Conservation (phyloP, 2,113 vertebrate species). For the Anhinga anhinga region DNA sequence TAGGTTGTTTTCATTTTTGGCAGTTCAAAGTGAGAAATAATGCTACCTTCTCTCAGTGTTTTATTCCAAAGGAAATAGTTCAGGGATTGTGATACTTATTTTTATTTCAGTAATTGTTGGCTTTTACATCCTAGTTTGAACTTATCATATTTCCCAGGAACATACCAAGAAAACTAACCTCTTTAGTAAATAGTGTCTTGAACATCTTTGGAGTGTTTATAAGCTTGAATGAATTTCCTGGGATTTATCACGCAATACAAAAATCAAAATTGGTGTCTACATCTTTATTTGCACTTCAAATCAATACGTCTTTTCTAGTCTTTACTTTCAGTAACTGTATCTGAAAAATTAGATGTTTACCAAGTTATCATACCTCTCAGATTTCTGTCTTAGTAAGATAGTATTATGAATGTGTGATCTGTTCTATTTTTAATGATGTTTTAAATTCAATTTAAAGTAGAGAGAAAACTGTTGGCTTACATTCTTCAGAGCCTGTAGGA, state of each 20-base stretch:
- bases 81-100: background rate
- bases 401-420: background rate
- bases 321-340: background rate
- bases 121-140: background rate
- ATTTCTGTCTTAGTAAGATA: background rate
- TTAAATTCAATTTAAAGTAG: background rate
- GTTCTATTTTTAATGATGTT: background rate
- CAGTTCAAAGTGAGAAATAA: background rate
- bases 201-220: background rate
- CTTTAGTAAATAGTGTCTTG: background rate
- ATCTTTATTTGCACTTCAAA: background rate
- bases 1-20: background rate
- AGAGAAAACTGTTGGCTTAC: background rate
- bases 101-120: background rate
- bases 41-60: background rate
- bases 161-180: background rate
- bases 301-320: background rate
- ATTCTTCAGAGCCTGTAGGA: background rate
- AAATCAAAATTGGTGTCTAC: background rate
- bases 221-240: background rate
- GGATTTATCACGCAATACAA: background rate
- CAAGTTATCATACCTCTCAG: background rate
- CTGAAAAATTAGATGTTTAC: background rate
- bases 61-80: background rate
- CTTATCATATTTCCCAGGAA: background rate